phyloP scores from a whole-genome alignment of 2,888 invertebrate species.

The Mythimna impura region DNA sequence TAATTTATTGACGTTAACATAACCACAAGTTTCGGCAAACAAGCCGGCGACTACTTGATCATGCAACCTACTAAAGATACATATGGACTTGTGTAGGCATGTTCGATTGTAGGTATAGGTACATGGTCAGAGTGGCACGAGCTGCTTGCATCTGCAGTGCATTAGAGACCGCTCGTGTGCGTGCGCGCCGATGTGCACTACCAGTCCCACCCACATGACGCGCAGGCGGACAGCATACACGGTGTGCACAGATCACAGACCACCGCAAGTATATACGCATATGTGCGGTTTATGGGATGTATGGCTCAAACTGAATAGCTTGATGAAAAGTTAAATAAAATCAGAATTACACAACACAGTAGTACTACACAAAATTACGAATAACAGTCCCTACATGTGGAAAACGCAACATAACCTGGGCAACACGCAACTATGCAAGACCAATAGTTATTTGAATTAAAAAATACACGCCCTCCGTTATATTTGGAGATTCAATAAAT shows the following conservation, averaged over 20 bases:
- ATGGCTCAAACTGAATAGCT: not conserved
- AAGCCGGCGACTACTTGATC: not conserved
- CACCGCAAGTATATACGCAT: constrained; percentile 1
- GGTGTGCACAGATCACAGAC: not conserved
- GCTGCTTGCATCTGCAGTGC: constrained; percentile 41
- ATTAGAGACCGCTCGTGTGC: constrained; percentile 49
- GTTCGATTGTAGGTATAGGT: not conserved
- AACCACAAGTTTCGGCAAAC: not conserved
- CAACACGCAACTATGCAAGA: too few species aligned
- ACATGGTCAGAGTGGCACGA: constrained; percentile 7
- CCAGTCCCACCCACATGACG: not conserved
- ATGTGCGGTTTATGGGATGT: not conserved
- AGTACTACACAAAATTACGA: too few species aligned
- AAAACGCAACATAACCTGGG: too few species aligned
- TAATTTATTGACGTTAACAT: constrained; percentile 14
- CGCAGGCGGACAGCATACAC: constrained; percentile 1
- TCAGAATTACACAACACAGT: too few species aligned
- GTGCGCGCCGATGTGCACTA: constrained; percentile 13
- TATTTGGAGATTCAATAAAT: constrained; percentile 19
- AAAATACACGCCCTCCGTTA: not conserved
- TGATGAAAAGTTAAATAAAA: not conserved
- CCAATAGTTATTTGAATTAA: not conserved
- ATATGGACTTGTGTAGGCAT: not conserved
- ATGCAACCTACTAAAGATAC: constrained; percentile 3
- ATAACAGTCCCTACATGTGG: too few species aligned